Conservation (phyloP, 2,797 vertebrate species). For the Gobionotothen gibberifrons region DNA sequence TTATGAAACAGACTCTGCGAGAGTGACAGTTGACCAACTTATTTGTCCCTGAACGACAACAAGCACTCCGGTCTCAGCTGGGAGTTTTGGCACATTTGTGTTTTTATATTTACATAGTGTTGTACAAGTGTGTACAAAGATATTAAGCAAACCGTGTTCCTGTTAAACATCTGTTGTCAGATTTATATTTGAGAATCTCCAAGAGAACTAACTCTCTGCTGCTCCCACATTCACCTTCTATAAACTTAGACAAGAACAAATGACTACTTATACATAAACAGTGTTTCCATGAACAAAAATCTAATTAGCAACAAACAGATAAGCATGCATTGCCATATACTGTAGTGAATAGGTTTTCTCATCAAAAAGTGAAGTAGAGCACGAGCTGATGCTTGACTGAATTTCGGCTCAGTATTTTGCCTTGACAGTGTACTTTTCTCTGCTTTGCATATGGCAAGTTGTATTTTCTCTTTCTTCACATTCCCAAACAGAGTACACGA, state of each 20-base stretch:
- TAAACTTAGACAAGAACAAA: conserved; percentile 21
- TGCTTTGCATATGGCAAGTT: conserved; percentile 44
- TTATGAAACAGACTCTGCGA: no score
- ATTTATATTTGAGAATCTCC: conserved; percentile 17
- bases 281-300: conserved; percentile 34
- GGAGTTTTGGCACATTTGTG: no score
- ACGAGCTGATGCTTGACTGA: conserved; percentile 49
- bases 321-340: conserved; percentile 30
- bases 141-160: neutral
- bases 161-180: conserved; percentile 5
- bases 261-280: conserved; percentile 33
- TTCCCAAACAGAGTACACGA: conserved; percentile 52
- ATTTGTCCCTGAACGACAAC: no score
- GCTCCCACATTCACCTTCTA: conserved; percentile 14
- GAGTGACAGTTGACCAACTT: no score
- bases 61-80: no score
- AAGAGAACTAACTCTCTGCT: conserved; percentile 11
- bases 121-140: conserved; percentile 10
- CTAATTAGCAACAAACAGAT: conserved; percentile 24
- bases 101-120: no score
- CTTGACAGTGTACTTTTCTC: conserved; percentile 45
- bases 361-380: conserved; percentile 47
- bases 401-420: conserved; percentile 35
- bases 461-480: conserved; percentile 52
- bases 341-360: conserved; percentile 46